Conservation (phyloP, 2,888 invertebrate genomes). For the Oligia fasciuncula region DNA sequence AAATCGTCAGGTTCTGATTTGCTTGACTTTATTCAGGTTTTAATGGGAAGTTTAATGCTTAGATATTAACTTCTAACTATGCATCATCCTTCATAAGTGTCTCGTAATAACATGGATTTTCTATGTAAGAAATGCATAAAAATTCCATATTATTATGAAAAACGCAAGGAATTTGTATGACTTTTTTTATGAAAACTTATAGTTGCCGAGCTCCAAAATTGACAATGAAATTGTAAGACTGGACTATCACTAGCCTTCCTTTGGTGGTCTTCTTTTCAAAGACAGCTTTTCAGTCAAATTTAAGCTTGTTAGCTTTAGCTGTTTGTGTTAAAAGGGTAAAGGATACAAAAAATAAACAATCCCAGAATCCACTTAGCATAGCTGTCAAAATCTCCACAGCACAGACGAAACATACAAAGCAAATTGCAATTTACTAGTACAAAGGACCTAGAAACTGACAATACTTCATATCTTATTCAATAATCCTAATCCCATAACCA, state of each 20-base stretch:
- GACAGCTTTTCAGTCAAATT: not conserved
- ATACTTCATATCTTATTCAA: conserved; percentile 45
- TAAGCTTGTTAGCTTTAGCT: not conserved
- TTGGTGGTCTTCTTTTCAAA: not conserved
- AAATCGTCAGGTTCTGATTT: not conserved
- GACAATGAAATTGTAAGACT: not conserved
- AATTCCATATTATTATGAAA: not conserved
- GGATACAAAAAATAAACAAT: not conserved
- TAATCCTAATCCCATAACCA: conserved; percentile 59
- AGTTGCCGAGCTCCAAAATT: not conserved
- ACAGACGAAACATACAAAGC: conserved; percentile 19
- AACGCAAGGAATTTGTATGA: not conserved
- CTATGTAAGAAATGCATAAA: not conserved
- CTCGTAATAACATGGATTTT: not conserved
- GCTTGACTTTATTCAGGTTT: not conserved
- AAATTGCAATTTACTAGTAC: conserved; percentile 16
- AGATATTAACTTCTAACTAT: not conserved
- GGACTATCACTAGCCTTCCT: not conserved
- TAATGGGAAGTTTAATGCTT: too few species aligned
- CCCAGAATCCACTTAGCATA: not conserved
- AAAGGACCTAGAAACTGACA: conserved; percentile 33
- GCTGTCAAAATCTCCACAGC: conserved; percentile 2
- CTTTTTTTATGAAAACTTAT: not conserved
- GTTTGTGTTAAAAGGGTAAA: not conserved
- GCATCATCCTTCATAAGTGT: not conserved